A percentile compares a stretch with the other conserved stretches of the same genome.
These are phyloP conservation scores for Astatoreochromis straeleni DNA, from an alignment of 2,113 vertebrate species.

Conservation along the genomic window DNA sequence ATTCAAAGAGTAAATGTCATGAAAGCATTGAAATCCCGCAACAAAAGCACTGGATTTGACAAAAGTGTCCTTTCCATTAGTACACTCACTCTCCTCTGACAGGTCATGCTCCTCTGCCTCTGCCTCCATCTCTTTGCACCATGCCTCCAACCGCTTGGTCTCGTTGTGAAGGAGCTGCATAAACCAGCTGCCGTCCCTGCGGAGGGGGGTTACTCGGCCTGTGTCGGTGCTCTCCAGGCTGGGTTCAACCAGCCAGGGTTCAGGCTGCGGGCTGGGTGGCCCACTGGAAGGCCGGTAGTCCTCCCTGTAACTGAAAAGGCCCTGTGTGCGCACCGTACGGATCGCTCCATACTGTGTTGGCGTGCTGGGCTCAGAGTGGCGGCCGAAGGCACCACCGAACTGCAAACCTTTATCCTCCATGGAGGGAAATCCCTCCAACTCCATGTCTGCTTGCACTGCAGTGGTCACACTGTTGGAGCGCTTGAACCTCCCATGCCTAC, in stretches of 20 bases:
- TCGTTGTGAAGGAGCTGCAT: slow-evolving; percentile 96
- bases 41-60: background rate
- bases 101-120: slow-evolving; percentile 96
- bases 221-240: slow-evolving; percentile 77
- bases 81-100: slow-evolving; percentile 90
- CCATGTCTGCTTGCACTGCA: slow-evolving; percentile 93
- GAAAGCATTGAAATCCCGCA: background rate
- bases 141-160: slow-evolving; percentile 91
- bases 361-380: slow-evolving; percentile 96
- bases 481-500: slow-evolving; percentile 89
- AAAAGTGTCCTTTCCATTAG: background rate
- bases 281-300: slow-evolving; percentile 89
- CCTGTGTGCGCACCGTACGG: slow-evolving; percentile 94
- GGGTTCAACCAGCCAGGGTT: slow-evolving; percentile 85
- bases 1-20: background rate
- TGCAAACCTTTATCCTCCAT: slow-evolving; percentile 96
- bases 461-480: slow-evolving; percentile 97
- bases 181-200: slow-evolving; percentile 92
- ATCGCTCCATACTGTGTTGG: slow-evolving; percentile 93
- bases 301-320: slow-evolving; percentile 95
- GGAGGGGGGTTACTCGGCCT: slow-evolving; percentile 83
- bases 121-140: slow-evolving; percentile 97
- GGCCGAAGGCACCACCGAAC: slow-evolving; percentile 89
- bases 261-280: slow-evolving; percentile 81
- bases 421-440: slow-evolving; percentile 90